Conservation (phyloP, 2,113 vertebrate genomes). For the Ifrita kowaldi region DNA sequence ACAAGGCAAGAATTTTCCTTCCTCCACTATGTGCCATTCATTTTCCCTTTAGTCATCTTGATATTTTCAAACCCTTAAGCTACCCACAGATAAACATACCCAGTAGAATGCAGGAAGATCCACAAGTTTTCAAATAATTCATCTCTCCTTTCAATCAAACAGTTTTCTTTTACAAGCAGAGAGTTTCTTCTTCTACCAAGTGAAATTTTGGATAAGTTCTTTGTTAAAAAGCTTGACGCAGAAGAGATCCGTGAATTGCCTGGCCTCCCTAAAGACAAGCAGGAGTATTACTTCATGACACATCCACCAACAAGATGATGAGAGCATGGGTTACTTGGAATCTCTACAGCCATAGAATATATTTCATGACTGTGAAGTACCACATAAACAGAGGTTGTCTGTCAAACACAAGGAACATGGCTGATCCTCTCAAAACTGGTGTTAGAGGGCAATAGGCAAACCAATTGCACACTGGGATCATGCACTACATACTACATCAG, state of each 20-base stretch:
- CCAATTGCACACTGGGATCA: neutral
- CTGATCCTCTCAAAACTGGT: neutral
- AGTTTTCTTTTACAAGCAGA: neutral
- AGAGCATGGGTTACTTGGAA: neutral
- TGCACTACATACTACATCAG: neutral
- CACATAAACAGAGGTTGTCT: neutral
- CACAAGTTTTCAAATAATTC: neutral
- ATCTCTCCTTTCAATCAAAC: neutral
- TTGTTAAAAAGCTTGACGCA: neutral
- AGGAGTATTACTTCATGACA: neutral
- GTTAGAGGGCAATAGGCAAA: neutral
- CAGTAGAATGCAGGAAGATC: neutral
- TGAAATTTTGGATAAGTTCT: neutral
- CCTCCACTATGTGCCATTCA: neutral
- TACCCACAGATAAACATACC: neutral
- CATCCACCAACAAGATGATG: neutral
- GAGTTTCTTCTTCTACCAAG: neutral
- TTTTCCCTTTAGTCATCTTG: neutral
- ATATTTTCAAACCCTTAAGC: neutral
- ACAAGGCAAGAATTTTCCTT: neutral
- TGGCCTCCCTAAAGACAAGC: neutral
- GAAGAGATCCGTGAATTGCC: neutral
- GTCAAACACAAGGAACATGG: neutral
- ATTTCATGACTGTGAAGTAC: neutral
- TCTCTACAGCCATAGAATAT: no score